Evolutionary conservation across 2,113 vertebrate species (phyloP).

Genomic region (Erpornis zantholeuca): DNA sequence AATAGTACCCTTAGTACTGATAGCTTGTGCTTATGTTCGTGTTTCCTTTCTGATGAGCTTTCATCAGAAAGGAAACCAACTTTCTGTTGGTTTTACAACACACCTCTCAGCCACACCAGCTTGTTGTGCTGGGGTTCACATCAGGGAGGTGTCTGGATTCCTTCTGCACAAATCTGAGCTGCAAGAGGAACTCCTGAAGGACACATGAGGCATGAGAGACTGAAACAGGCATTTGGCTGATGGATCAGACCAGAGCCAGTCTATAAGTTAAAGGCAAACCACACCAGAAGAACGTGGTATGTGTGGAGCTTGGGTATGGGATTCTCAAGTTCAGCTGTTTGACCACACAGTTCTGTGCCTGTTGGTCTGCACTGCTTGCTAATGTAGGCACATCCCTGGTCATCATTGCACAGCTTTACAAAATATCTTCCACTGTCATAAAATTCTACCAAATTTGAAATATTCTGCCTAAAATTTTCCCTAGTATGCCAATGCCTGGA

Average conservation of each 20-base stretch:
- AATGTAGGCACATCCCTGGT: neutral
- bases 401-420: neutral
- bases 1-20: neutral
- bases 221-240: neutral
- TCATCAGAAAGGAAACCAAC: too few relatives aligned
- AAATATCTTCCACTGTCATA: neutral
- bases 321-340: neutral
- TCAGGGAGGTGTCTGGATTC: neutral
- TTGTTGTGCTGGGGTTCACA: neutral
- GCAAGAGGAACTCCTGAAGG: neutral
- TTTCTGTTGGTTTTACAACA: neutral
- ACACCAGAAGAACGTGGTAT: neutral
- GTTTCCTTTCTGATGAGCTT: neutral
- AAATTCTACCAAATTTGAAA: neutral
- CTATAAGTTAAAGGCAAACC: neutral
- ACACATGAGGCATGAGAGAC: neutral
- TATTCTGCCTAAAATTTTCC: neutral
- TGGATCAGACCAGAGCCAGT: neutral
- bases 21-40: neutral
- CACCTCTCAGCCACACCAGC: neutral
- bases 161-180: neutral
- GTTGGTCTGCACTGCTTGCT: neutral
- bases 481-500: neutral
- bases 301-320: neutral
- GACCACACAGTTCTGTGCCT: neutral